Base-by-base conservation (phyloP, 2,797 vertebrate genomes). In the Myotis vivesi region DNA sequence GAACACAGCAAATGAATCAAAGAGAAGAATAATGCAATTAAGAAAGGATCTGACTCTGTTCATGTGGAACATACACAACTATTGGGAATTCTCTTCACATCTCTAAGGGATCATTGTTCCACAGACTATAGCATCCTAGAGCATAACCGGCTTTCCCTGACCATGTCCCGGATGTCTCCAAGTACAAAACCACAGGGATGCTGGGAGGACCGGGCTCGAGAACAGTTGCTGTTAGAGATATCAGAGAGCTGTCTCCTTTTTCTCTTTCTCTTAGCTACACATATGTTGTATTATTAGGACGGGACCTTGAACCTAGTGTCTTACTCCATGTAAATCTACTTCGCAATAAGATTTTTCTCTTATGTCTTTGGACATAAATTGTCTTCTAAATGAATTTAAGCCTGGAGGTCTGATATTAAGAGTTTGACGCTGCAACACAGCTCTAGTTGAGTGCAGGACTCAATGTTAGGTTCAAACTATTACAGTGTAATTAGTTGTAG, bases 381-480 rank as follows among this genome's bases (percentile, higher is more conserved):
- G 53, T 36, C n/a, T 25, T 41, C 28, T 83, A 38, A 81, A 53
- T 71, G 75, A 87, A 55, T 79, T 84, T 77, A 79, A 86, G 19
- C 25, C 19, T 66, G 30, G 53, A 91, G 33, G 33, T 17, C n/a
- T 49, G 33, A 85, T 36, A 64, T 68, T 81, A 59, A 82, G 77
- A 68, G 17, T 49, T 85, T 51, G 8, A 5, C 51, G 36, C 15
- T 69, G 25, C 17, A 25, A 77, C 2, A 20, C 28, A 19, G 19
- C 16, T 30, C n/a, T 30, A 69, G 9, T 57, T 80, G 64, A 87
- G 36, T 44, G 8, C 3, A 77, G 22, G 9, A 59, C 20, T 92
- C 81, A 87, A 71, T 57, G 5, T 64, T 85, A 72, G 59, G 15
- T 41, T 93, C 83, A 73, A 94, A 93, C 62, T 75, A 13, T 38